Evolutionary conservation across 2,888 invertebrate genomes (phyloP), one percentile per base, ranked within the genome.

Genomic region (Hemithea aestivaria): DNA sequence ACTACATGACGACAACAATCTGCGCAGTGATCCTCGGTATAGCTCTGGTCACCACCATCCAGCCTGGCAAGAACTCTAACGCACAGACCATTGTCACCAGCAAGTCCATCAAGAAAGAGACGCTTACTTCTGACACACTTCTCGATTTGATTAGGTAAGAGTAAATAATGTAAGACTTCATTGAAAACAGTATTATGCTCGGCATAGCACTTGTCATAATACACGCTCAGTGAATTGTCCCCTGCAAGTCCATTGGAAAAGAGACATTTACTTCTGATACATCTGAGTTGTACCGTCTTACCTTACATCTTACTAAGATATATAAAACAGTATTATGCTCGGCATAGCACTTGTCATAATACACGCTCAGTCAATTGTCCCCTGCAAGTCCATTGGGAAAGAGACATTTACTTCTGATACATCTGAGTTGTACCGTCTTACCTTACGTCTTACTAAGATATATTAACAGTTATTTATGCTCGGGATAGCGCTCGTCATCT

Each of bases 11-110:
- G 34, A 98, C 98, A 9, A 98, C 98, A 3, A 79, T 97, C 24
- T 92, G 94, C 65, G 98, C 98, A 2, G 98, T 98, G 45, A 89
- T 97, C 56, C 88, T 97, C 65, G 94, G 94, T 38, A 98, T 99
- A 58, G 91, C 96, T 45, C 90, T 99, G 57, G 98, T 98, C 42
- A 90, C 94, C 36, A 90, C 93, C 12, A 96, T 99, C 62, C 90
- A 93, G 60, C 98, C 98, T 0, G 98, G 95, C 5, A 87, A 87
- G 27, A 84, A 89, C 45, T 66, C 80, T 0, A 66, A 65, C 12
- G 70, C 74, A 54, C 41, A 64, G 39, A 78, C 81, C 38, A 79
- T 80, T 12, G 83, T 81, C 49, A 71, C 87, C 20, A 85, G 88
- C 33, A 89, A 87, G 44, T 67, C 78, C 10, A 73, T 90, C 38